Evolutionary conservation across 2,797 vertebrate genomes (phyloP).

Genomic region (Bufotes viridis): DNA sequence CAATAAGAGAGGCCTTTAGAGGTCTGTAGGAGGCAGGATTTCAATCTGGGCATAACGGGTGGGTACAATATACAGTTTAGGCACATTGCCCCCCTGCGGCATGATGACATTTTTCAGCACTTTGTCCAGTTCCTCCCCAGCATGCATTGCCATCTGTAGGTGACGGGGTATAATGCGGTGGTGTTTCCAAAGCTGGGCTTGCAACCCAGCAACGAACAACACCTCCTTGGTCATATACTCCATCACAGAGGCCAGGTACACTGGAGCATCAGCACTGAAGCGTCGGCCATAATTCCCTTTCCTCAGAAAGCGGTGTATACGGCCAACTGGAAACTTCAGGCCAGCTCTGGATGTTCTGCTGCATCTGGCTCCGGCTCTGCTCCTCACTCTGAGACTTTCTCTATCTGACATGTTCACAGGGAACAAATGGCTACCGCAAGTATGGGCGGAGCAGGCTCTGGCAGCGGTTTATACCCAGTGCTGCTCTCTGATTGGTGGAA

Average conservation of each 20-base stretch:
- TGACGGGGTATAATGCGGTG: background rate
- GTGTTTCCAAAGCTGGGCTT: background rate
- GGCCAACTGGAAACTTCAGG: background rate
- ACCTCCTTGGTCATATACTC: background rate
- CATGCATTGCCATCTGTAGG: background rate
- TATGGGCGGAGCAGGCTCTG: background rate
- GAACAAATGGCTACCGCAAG: background rate
- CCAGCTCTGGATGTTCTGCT: background rate
- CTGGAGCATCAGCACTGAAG: too few species aligned
- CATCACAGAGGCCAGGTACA: background rate
- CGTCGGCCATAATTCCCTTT: background rate
- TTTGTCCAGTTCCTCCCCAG: too few species aligned
- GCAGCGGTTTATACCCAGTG: background rate
- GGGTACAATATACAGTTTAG: too few species aligned
- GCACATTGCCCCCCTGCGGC: too few species aligned
- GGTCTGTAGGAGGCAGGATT: too few species aligned
- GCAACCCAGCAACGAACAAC: background rate
- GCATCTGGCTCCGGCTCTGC: too few species aligned
- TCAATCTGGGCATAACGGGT: too few species aligned
- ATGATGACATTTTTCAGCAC: too few species aligned
- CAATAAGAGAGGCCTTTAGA: too few species aligned
- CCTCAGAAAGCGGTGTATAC: background rate
- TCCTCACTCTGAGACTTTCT: too few species aligned
- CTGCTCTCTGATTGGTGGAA: background rate
- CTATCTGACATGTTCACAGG: too few species aligned